These are phyloP conservation scores for Muscicapa adusta DNA, from an alignment of 2,113 vertebrate genomes.

Conservation along the genomic window DNA sequence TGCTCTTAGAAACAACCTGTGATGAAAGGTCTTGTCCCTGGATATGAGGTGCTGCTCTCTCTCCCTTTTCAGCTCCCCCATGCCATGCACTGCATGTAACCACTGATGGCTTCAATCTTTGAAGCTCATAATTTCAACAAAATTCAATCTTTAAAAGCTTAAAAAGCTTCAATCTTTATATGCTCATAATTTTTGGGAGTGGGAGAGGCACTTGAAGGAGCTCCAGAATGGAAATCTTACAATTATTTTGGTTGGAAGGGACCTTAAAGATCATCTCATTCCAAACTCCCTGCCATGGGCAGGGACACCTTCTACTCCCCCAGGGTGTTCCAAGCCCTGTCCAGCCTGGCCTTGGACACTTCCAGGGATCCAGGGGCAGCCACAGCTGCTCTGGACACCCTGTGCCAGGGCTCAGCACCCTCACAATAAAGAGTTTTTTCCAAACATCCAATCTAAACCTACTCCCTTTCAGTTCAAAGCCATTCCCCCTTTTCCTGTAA, in stretches of 20 bases:
- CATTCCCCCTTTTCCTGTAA: background rate
- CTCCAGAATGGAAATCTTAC: background rate
- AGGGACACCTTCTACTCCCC: fast-evolving
- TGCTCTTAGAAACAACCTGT: background rate
- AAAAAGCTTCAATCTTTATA: background rate
- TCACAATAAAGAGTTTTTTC: background rate
- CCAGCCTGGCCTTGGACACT: background rate
- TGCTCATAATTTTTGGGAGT: background rate
- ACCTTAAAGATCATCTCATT: fast-evolving
- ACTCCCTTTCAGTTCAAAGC: background rate
- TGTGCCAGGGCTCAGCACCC: fast-evolving
- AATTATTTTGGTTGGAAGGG: background rate
- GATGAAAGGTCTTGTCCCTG: background rate
- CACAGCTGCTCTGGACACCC: background rate
- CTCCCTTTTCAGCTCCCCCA: background rate
- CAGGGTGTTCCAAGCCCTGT: fast-evolving
- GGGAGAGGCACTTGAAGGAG: background rate
- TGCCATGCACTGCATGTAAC: fast-evolving
- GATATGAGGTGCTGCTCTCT: background rate
- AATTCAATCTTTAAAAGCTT: no score
- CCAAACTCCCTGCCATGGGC: background rate
- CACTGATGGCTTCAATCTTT: background rate
- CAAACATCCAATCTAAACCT: background rate
- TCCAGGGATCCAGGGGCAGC: background rate
- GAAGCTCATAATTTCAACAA: no score